Evolutionary conservation across 2,797 vertebrate species (phyloP).

Genomic region (Denticeps clupeoides): DNA sequence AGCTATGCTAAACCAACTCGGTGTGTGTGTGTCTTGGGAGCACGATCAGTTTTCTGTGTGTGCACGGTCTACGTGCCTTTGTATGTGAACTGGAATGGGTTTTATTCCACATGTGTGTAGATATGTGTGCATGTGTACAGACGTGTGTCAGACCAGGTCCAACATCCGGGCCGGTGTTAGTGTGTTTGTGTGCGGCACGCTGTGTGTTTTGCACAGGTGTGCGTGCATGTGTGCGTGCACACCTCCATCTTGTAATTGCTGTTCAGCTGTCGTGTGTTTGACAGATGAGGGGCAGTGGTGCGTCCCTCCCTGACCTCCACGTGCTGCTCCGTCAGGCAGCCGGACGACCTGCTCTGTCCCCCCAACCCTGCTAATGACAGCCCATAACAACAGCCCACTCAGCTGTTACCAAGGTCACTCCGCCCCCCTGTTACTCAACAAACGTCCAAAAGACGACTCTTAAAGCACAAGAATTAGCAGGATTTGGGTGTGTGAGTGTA

Average conservation of each 20-base stretch:
- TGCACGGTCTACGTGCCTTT: too few relatives aligned
- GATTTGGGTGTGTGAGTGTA: slow-evolving; percentile 5
- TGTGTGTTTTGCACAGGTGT: neutral
- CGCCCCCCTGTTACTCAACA: slow-evolving; percentile 10
- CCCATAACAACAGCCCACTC: slow-evolving; percentile 42
- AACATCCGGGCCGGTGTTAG: neutral
- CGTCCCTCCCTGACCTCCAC: too few relatives aligned
- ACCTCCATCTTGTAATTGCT: neutral
- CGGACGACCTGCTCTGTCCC: too few relatives aligned
- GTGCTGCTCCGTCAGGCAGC: too few relatives aligned
- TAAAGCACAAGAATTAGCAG: neutral
- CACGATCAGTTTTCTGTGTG: too few relatives aligned
- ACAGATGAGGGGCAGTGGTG: too few relatives aligned
- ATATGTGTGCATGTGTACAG: neutral
- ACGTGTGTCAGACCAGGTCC: too few relatives aligned
- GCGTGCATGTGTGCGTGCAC: neutral
- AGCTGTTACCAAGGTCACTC: slow-evolving; percentile 56
- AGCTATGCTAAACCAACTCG: too few relatives aligned
- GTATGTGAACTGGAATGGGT: too few relatives aligned
- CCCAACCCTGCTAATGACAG: slow-evolving; percentile 52
- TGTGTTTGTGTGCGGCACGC: neutral
- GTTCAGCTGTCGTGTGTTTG: too few relatives aligned
- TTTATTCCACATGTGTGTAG: neutral
- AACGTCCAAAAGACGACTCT: neutral
- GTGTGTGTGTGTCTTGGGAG: too few relatives aligned